Conservation (phyloP, 2,113 vertebrate genomes). For the Podilymbus podiceps region DNA sequence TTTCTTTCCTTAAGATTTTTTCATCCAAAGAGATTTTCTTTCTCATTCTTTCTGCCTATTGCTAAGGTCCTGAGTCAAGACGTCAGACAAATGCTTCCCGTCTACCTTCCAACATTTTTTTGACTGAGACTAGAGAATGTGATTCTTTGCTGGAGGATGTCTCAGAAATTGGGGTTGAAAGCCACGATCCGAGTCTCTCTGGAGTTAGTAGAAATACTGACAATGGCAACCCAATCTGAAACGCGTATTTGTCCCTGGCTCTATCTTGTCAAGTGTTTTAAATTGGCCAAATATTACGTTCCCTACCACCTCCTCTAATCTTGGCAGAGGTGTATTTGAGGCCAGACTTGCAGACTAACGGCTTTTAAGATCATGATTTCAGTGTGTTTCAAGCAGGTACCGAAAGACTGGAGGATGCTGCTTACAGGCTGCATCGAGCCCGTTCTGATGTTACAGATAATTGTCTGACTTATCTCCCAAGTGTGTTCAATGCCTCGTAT, state of each 20-base stretch:
- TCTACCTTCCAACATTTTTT: background rate
- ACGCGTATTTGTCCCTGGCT: background rate
- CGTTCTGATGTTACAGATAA: background rate
- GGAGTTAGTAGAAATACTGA: background rate
- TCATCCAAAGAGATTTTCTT: background rate
- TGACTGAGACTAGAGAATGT: conserved; percentile 6
- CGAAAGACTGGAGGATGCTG: background rate
- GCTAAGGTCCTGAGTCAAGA: background rate
- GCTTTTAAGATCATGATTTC: background rate
- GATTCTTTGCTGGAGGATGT: background rate
- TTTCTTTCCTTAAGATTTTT: background rate
- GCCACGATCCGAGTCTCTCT: background rate
- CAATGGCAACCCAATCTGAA: background rate
- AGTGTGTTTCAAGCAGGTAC: background rate
- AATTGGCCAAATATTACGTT: background rate
- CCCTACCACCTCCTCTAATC: background rate
- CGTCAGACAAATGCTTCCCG: background rate
- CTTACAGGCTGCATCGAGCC: background rate
- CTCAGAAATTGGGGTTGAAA: conserved; percentile 6
- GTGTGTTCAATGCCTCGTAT: background rate
- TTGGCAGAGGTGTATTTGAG: background rate
- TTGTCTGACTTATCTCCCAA: background rate
- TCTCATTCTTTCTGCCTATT: background rate
- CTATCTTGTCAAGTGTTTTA: background rate
- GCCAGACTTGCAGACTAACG: background rate